These are phyloP conservation scores for Baronia brevicornis DNA, from an alignment of 2,888 invertebrate species.

Conservation along the genomic window DNA sequence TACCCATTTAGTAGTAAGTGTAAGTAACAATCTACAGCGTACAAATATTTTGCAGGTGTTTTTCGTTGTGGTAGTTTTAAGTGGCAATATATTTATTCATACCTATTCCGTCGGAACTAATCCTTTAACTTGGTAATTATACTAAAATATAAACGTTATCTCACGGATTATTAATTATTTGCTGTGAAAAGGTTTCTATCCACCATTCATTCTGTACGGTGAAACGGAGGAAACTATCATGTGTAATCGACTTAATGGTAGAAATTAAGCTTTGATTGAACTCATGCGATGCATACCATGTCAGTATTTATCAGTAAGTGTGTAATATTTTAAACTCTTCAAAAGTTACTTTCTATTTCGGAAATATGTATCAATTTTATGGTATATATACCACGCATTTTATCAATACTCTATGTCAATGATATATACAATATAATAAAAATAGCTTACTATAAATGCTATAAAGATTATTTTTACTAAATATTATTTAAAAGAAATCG, in stretches of 20 bases:
- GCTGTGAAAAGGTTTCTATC: slow-evolving; percentile 13
- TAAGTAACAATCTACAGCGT: too few relatives aligned
- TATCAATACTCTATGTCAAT: too few relatives aligned
- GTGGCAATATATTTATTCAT: slow-evolving; percentile 15
- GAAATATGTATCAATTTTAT: too few relatives aligned
- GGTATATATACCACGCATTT: too few relatives aligned
- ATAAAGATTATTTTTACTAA: too few relatives aligned
- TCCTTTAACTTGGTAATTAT: slow-evolving; percentile 13
- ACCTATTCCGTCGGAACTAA: slow-evolving; percentile 12
- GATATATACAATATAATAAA: too few relatives aligned
- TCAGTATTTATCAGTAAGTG: slow-evolving; percentile 2
- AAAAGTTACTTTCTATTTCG: too few relatives aligned
- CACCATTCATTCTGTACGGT: slow-evolving; percentile 3
- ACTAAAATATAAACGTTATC: too few relatives aligned
- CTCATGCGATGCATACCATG: slow-evolving; percentile 3
- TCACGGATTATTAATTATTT: slow-evolving; percentile 13
- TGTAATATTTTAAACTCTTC: background rate
- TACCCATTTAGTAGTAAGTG: too few relatives aligned
- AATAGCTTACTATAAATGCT: too few relatives aligned
- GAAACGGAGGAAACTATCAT: slow-evolving; percentile 5
- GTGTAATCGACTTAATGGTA: slow-evolving; percentile 2
- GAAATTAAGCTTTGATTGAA: slow-evolving; percentile 5
- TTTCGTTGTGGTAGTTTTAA: slow-evolving; percentile 13
- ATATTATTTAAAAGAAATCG: too few relatives aligned
- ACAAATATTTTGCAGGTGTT: slow-evolving; percentile 13